Conservation (phyloP, 1,140 invertebrate species). For the Drosophila nigrodunni region DNA sequence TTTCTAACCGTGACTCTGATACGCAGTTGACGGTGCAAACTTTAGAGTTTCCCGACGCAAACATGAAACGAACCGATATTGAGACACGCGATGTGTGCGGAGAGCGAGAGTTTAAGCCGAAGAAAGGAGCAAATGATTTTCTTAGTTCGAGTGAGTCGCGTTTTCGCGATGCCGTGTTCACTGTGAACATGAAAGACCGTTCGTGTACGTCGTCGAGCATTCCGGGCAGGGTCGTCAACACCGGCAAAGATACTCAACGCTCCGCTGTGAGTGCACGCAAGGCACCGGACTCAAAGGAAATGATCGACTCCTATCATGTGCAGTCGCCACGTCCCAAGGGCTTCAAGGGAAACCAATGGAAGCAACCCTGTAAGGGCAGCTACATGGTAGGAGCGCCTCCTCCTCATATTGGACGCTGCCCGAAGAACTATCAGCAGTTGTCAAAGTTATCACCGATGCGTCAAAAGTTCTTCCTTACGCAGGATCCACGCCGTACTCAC, state of each 20-base stretch:
- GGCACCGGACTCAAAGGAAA: slow-evolving; percentile 50
- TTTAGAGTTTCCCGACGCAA: slow-evolving; percentile 66
- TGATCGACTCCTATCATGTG: slow-evolving; percentile 58
- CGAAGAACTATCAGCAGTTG: slow-evolving; percentile 61
- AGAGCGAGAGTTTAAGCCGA: slow-evolving; percentile 26
- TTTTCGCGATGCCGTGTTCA: slow-evolving; percentile 61
- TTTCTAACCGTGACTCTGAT: slow-evolving; percentile 54
- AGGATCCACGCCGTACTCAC: slow-evolving; percentile 70
- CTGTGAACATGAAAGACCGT: slow-evolving; percentile 52
- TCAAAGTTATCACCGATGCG: slow-evolving; percentile 62
- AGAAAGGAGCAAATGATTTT: slow-evolving; percentile 24
- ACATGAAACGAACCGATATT: slow-evolving; percentile 56
- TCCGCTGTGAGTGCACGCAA: neutral
- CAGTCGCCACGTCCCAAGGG: slow-evolving; percentile 33
- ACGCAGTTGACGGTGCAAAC: slow-evolving; percentile 56
- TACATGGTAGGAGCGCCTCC: slow-evolving; percentile 61
- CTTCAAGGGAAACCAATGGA: slow-evolving; percentile 61
- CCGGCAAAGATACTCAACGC: neutral
- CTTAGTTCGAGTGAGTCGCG: slow-evolving; percentile 56
- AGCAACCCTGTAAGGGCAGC: slow-evolving; percentile 66
- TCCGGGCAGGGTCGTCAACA: neutral
- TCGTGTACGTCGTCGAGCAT: slow-evolving; percentile 33
- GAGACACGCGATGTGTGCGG: slow-evolving; percentile 59
- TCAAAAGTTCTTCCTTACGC: slow-evolving; percentile 79
- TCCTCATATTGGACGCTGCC: slow-evolving; percentile 61